These are phyloP conservation scores for Andricus quercusramuli DNA, from an alignment of 2,888 invertebrate species.

Conservation along the genomic window DNA sequence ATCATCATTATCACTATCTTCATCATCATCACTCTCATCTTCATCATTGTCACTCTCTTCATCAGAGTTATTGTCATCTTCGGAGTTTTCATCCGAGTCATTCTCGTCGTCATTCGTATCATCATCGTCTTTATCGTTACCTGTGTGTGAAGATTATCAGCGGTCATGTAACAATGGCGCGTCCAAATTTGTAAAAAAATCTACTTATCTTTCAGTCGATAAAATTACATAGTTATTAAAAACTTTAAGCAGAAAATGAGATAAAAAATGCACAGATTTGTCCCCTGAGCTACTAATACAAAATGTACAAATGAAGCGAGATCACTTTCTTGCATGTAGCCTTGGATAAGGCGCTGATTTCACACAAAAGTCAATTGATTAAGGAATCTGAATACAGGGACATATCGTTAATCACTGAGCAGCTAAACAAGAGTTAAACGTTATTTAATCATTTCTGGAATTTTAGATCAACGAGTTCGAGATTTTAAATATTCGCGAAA, in stretches of 20 bases:
- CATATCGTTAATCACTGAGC: conserved; percentile 11
- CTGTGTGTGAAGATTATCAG: conserved; percentile 55
- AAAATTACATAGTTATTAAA: background rate
- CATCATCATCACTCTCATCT: conserved; percentile 76
- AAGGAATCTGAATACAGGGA: background rate
- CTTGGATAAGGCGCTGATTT: background rate
- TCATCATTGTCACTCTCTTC: conserved; percentile 80
- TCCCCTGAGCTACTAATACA: background rate
- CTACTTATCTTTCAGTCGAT: conserved; percentile 19
- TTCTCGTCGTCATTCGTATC: conserved; percentile 75
- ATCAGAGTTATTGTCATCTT: conserved; percentile 78
- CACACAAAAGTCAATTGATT: background rate
- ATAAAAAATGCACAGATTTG: conserved; percentile 27
- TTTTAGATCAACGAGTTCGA: background rate
- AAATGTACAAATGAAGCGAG: background rate
- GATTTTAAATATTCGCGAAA: background rate
- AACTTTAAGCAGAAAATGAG: conserved; percentile 27
- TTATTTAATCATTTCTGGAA: background rate
- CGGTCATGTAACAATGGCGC: conserved; percentile 59
- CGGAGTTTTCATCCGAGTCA: conserved; percentile 77
- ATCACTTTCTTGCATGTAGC: background rate
- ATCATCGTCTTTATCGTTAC: conserved; percentile 76
- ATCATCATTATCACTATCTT: conserved; percentile 74
- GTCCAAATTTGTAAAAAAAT: conserved; percentile 32
- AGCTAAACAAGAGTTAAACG: background rate